Evolutionary conservation across 2,888 invertebrate genomes (phyloP).

Genomic region (Ophioninae sp.): DNA sequence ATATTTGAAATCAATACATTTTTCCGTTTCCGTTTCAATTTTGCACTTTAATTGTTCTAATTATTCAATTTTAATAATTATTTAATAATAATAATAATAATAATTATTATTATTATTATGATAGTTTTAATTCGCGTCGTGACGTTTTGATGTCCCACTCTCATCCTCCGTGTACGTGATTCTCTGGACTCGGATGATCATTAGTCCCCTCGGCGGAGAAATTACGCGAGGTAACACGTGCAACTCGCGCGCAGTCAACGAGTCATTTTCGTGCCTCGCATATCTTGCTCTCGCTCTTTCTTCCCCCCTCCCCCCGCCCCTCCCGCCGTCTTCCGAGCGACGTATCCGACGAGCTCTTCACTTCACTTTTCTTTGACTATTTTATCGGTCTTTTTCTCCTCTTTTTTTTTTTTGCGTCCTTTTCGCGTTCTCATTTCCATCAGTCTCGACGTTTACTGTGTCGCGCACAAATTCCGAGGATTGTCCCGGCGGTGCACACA

Average conservation of each 20-base stretch:
- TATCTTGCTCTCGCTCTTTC: constrained; percentile 43
- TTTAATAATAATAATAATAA: too few species aligned
- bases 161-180: too few species aligned
- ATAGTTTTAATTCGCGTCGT: constrained; percentile 1
- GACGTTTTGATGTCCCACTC: constrained; percentile 23
- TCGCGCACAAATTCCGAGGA: constrained; percentile 32
- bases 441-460: constrained; percentile 12
- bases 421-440: constrained; percentile 57
- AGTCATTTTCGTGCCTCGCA: constrained; percentile 54
- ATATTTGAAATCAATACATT: too few species aligned
- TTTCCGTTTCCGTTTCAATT: too few species aligned
- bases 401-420: constrained; percentile 9
- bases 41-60: too few species aligned
- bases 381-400: constrained; percentile 8
- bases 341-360: constrained; percentile 15
- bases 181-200: constrained; percentile 30
- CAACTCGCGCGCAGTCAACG: constrained; percentile 28
- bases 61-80: too few species aligned
- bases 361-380: background rate
- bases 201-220: constrained; percentile 43
- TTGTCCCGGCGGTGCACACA: background rate
- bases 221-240: constrained; percentile 52
- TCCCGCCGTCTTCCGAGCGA: constrained; percentile 25
- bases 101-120: too few species aligned
- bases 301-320: too few species aligned